Evolutionary conservation across 2,797 vertebrate species (phyloP).

Genomic region (Macropodus opercularis): DNA sequence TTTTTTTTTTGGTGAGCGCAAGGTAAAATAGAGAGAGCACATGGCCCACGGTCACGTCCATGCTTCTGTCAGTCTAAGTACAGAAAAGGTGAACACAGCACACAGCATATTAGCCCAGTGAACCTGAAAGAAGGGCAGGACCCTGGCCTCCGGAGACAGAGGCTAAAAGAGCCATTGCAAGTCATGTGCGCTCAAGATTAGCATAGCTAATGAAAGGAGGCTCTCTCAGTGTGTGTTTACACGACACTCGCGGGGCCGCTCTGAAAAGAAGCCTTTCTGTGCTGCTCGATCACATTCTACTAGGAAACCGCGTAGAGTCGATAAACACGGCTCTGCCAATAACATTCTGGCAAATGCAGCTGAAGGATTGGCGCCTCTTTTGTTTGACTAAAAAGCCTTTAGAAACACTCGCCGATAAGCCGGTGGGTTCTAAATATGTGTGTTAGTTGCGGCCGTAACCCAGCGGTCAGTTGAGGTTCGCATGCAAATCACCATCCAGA

Average conservation of each 20-base stretch:
- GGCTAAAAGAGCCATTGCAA: constrained; percentile 34
- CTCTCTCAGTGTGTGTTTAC: constrained; percentile 77
- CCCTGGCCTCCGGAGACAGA: constrained; percentile 52
- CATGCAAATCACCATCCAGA: constrained; percentile 10
- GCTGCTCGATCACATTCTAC: constrained; percentile 66
- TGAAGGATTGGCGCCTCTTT: constrained; percentile 60
- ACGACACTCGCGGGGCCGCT: constrained; percentile 56
- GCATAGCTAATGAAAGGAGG: constrained; percentile 79
- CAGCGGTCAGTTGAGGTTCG: constrained; percentile 19
- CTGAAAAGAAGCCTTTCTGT: constrained; percentile 74
- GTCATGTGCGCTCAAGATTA: constrained; percentile 75
- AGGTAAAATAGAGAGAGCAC: neutral
- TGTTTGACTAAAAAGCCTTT: constrained; percentile 56
- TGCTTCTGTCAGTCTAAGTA: constrained; percentile 33
- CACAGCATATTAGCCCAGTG: constrained; percentile 41
- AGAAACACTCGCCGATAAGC: constrained; percentile 51
- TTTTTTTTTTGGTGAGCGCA: too few species aligned
- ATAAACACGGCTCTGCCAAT: constrained; percentile 66
- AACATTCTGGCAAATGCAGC: constrained; percentile 65
- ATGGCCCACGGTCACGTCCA: constrained; percentile 20
- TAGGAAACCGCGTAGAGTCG: constrained; percentile 60
- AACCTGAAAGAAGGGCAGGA: constrained; percentile 48
- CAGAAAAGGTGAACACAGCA: constrained; percentile 18
- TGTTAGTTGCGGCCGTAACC: constrained; percentile 37
- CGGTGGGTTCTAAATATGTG: constrained; percentile 41